Evolutionary conservation across 2,888 invertebrate species (phyloP).

Genomic region (Archaeoteleia sp.): DNA sequence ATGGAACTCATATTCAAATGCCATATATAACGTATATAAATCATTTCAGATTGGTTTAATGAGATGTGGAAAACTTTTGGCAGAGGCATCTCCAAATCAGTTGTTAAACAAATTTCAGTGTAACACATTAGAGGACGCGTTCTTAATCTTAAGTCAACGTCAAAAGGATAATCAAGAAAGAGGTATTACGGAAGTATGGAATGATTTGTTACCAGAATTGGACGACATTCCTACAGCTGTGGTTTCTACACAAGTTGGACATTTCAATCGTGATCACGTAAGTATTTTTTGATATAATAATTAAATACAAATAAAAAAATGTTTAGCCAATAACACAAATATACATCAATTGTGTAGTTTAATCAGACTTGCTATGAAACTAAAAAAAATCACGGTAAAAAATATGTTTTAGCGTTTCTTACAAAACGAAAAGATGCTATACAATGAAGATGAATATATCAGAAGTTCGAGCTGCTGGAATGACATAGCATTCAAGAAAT

Average conservation of each 20-base stretch:
- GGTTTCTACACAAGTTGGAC: constrained; percentile 57
- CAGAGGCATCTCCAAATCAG: constrained; percentile 87
- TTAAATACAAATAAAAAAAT: no score
- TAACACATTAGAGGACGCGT: constrained; percentile 89
- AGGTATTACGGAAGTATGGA: constrained; percentile 34
- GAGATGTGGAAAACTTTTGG: constrained; percentile 88
- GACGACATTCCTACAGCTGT: constrained; percentile 75
- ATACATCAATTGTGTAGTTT: no score
- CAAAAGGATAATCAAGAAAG: constrained; percentile 75
- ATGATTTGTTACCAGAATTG: constrained; percentile 6
- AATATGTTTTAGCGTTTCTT: constrained; percentile 57
- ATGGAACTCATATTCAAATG: neutral
- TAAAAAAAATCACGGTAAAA: no score
- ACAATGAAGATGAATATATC: neutral
- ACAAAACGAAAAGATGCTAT: constrained; percentile 50
- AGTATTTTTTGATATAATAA: constrained; percentile 5
- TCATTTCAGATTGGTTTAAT: constrained; percentile 88
- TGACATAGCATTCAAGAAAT: constrained; percentile 59
- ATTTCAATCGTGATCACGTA: constrained; percentile 20
- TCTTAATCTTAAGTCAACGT: constrained; percentile 84
- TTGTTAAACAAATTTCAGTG: constrained; percentile 83
- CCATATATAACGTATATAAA: no score
- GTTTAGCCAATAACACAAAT: no score
- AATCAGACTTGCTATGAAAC: no score
- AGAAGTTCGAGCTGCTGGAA: constrained; percentile 12